Evolutionary conservation across 2,113 vertebrate species (phyloP).

Genomic region (Plotosus lineatus): DNA sequence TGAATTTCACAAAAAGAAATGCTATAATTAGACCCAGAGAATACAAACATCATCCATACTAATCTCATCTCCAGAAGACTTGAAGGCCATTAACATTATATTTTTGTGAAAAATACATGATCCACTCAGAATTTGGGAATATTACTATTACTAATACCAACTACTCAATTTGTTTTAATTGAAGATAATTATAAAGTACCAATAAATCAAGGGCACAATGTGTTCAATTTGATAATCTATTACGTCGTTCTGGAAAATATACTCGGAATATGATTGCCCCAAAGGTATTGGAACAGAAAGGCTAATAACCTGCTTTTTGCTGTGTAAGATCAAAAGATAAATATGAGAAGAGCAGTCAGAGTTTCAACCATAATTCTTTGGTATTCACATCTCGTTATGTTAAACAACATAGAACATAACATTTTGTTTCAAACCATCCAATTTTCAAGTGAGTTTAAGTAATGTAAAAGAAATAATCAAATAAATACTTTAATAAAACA

Average conservation of each 20-base stretch:
- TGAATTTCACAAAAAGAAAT: constrained; percentile 41
- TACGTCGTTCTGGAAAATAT: too few relatives aligned
- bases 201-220: not conserved
- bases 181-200: not conserved
- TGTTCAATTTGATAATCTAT: not conserved
- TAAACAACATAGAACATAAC: too few relatives aligned
- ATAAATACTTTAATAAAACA: too few relatives aligned
- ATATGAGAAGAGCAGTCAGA: too few relatives aligned
- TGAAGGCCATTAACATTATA: not conserved
- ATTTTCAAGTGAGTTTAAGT: too few relatives aligned
- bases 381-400: too few relatives aligned
- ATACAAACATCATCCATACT: not conserved
- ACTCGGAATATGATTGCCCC: not conserved
- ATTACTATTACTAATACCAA: not conserved
- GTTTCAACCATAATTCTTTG: too few relatives aligned
- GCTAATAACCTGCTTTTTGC: too few relatives aligned
- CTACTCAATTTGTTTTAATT: not conserved
- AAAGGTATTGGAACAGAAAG: too few relatives aligned
- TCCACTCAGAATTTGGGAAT: not conserved
- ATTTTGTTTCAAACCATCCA: too few relatives aligned
- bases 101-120: not conserved
- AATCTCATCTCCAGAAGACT: constrained; percentile 22
- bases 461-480: too few relatives aligned
- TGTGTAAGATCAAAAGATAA: too few relatives aligned
- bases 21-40: constrained; percentile 18